A percentile compares a stretch with the other conserved stretches of the same genome.
These are phyloP conservation scores for Acestrorhynchus altus DNA, from an alignment of 2,797 vertebrate species.

Conservation along the genomic window DNA sequence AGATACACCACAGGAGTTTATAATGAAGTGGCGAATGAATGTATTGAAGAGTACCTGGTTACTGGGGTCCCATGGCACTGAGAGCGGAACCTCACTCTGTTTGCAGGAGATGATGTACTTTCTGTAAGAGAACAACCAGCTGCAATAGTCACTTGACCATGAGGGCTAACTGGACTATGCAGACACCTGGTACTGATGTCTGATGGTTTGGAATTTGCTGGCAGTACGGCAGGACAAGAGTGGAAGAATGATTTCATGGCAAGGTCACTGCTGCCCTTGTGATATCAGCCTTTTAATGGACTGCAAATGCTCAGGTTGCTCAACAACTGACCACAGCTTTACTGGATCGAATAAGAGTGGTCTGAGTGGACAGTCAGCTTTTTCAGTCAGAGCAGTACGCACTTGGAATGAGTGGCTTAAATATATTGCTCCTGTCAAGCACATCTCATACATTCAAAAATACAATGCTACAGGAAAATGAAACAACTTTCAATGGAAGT, in stretches of 20 bases:
- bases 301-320: not conserved
- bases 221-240: not conserved
- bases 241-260: not conserved
- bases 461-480: too few species aligned
- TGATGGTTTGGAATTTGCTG: not conserved
- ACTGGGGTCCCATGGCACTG: constrained; percentile 96
- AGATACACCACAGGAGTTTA: not conserved
- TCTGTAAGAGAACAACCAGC: constrained; percentile 69
- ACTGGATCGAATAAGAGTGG: not conserved
- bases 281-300: not conserved
- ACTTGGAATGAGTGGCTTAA: too few species aligned
- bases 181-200: not conserved
- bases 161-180: not conserved
- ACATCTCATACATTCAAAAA: too few species aligned
- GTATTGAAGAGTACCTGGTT: constrained; percentile 84
- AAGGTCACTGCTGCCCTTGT: not conserved
- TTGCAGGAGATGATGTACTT: constrained; percentile 94
- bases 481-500: too few species aligned
- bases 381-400: too few species aligned
- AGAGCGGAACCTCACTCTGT: constrained; percentile 87
- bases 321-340: not conserved
- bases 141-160: not conserved
- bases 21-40: not conserved
- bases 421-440: too few species aligned
- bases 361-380: not conserved